Base-by-base conservation (phyloP, 1,140 invertebrate species). In the Lycorma delicatula region DNA sequence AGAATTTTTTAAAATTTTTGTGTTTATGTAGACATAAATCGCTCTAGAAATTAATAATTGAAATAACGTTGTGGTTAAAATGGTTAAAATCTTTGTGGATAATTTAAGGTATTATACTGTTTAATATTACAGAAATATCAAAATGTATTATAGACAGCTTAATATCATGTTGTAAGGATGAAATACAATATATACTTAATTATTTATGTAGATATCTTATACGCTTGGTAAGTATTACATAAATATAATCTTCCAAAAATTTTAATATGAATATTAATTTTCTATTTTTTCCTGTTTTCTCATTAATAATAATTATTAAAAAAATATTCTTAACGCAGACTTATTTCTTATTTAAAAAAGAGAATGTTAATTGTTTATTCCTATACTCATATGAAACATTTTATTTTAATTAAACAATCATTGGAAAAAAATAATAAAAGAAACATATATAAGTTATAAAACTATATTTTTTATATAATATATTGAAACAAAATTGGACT, bases 31-130 rank as follows among this genome's bases (percentile, higher is more conserved):
- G 41, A 3, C 23, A 1, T 20, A 44, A 16, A 16, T 18, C 23
- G 41, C 41, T 44, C 18, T 11, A 44, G 23, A 20, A 44, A 44
- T 44, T 44, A 9, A 16, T 44, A 44, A 20, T 44, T 44, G 41
- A 44, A 44, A 44, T 44, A 44, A 16, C 11, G 41, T 44, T 44
- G 41, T 44, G 41, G 41, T 44, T 16, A 22, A 44, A 44, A 22
- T 44, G 41, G 2, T 3, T 38, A 18, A 3, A 38, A 38, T 3
- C 16, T 20, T 44, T 20, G 13, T 38, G 36, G 7, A 44, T 16
- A 44, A 3, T 11, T 5, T 1, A 44, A 16, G 11, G n/a, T n/a
- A n/a, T n/a, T n/a, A n/a, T n/a, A n/a, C n/a, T n/a, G n/a, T 44
- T 12, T 16, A 44, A 44, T 20, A 44, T 6, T 1, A 16, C 7